phyloP scores from a whole-genome alignment of 1,140 invertebrate species.

The Drosophila nigrodunni region DNA sequence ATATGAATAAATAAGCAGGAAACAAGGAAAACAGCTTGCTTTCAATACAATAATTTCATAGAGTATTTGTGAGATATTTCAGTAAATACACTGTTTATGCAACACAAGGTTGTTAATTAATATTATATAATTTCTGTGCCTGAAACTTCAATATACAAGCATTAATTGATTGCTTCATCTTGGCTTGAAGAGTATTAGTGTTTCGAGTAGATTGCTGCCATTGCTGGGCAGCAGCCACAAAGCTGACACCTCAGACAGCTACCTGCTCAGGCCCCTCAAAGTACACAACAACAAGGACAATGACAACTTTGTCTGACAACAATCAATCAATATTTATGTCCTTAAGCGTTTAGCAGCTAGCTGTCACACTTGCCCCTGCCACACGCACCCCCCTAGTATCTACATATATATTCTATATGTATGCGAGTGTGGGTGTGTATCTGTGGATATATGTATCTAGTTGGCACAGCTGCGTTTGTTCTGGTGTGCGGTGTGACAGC shows the following conservation, averaged over 20 bases:
- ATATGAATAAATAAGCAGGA: constrained; percentile 39
- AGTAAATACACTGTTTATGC: not conserved
- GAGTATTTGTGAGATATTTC: not conserved
- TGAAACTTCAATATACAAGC: not conserved
- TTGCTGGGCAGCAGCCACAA: constrained; percentile 61
- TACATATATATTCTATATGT: not conserved
- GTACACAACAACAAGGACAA: constrained; percentile 32
- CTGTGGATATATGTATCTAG: constrained; percentile 42
- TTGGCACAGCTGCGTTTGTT: constrained; percentile 47
- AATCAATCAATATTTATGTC: constrained; percentile 82
- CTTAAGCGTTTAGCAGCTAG: constrained; percentile 61
- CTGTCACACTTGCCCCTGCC: constrained; percentile 48
- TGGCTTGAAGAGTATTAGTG: constrained; percentile 19
- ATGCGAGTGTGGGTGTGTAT: constrained; percentile 8
- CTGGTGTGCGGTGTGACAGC: constrained; percentile 39
- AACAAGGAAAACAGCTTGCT: constrained; percentile 25
- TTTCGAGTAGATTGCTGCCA: constrained; percentile 12
- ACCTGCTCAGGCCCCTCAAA: constrained; percentile 36
- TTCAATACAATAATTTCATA: constrained; percentile 6
- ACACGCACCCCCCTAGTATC: not conserved
- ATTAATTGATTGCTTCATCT: not conserved
- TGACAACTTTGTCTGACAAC: constrained; percentile 65
- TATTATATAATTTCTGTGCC: not conserved
- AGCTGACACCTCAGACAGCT: constrained; percentile 66
- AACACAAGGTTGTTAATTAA: not conserved